Evolutionary conservation across 2,797 vertebrate species (phyloP), one percentile per base, ranked within the genome.

Genomic region (Hypotaenidia okinawae): DNA sequence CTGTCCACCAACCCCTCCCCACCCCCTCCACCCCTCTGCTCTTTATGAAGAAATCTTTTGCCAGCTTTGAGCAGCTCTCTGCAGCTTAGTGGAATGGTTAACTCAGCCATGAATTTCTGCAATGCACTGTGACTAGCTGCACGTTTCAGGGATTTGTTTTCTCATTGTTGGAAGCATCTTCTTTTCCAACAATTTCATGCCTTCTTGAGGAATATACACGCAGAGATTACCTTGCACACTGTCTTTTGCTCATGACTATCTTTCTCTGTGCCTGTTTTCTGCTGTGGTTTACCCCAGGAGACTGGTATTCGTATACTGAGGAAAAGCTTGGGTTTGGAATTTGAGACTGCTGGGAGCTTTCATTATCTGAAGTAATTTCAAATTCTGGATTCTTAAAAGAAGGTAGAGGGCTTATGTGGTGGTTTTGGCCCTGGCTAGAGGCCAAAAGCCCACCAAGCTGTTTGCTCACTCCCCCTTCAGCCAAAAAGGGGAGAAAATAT

Each of bases 1-100:
- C 9, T 68, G 81, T 78, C 3, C 9, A 10, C 5, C 19, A 8
- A 18, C 28, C 12, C 16, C 19, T 13, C n/a, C 55, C 49, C 12
- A 4, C 8, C 11, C 7, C 7, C 19, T 5, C 14, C 9, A 9
- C 7, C 7, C 8, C 13, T 5, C 47, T 1, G 2, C 66, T 76
- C 64, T 79, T 80, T 67, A 58, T 57, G n/a, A 80, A 70, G 39
- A 83, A 91, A 37, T 9, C 6, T 12, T 70, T 72, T 66, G 10
- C 39, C 70, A 43, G 2, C 47, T 43, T 54, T 17, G 22, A 79
- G 75, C 55, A 90, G 37, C 12, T 7, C 23, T 22, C 24, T 30
- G 55, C 21, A 62, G 9, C 45, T 70, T 63, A 74, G 75, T 37
- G 58, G 52, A 72, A 54, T 16, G 11, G 16, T 9, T 45, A 51